Evolutionary conservation across 2,797 vertebrate genomes (phyloP).

Genomic region (Gymnothorax reevesii): DNA sequence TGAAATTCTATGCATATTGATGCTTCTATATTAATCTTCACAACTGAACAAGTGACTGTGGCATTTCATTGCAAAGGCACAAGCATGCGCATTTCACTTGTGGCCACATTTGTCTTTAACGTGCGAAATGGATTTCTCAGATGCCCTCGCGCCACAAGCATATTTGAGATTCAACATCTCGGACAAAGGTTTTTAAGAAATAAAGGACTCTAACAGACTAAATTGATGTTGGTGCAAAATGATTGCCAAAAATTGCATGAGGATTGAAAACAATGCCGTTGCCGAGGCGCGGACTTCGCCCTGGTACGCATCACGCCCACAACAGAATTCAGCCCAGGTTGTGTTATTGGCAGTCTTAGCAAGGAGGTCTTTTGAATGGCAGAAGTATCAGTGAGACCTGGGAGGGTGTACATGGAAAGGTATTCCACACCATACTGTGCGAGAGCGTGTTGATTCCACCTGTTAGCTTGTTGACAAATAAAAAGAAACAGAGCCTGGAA

Average conservation of each 20-base stretch:
- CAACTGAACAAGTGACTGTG: background rate
- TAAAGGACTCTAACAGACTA: background rate
- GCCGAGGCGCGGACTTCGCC: background rate
- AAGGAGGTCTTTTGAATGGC: background rate
- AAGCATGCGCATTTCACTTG: background rate
- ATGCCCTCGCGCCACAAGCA: background rate
- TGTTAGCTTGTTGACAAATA: background rate
- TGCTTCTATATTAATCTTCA: background rate
- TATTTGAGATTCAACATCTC: background rate
- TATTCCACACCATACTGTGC: background rate
- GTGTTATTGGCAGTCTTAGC: background rate
- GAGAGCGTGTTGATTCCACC: background rate
- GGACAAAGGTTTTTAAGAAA: background rate
- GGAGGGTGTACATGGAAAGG: background rate
- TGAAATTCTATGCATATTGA: constrained; percentile 8
- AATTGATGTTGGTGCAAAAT: background rate
- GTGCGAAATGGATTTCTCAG: background rate
- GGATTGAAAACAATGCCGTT: background rate
- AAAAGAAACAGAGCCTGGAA: background rate
- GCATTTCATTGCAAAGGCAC: background rate
- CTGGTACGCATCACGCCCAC: background rate
- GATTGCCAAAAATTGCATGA: background rate
- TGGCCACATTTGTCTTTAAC: background rate
- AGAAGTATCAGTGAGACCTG: background rate
- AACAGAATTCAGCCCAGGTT: background rate